Evolutionary conservation across 2,797 vertebrate species (phyloP), one percentile per base, ranked within the genome.

Genomic region (Sebastes paucispinis): DNA sequence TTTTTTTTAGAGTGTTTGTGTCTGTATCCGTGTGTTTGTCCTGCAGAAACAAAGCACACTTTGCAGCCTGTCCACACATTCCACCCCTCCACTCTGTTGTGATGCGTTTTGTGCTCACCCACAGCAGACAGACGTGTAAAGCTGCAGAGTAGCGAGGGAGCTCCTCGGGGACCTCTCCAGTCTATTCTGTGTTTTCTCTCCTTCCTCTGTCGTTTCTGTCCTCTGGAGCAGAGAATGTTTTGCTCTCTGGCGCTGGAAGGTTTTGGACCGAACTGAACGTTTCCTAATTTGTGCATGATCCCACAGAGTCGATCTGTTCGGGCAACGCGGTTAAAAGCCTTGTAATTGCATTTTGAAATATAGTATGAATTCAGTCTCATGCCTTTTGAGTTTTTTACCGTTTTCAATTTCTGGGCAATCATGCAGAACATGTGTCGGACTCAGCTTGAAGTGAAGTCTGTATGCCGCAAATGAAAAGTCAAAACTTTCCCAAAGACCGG

Each of bases 301-400:
- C 80, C 76, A 59, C 72, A 4, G 65, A 75, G 75, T 71, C 39
- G 3, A 27, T 83, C 58, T 54, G 57, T 67, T 50, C 16, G 16
- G 22, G 36, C 69, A 57, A 80, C 60, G 36, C 4, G 7, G 70
- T 87, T 84, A 80, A 88, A 88, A 63, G 64, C 62, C 16, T 80
- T 85, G 75, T 80, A 86, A 82, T 83, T 91, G 84, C 69, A 50
- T 91, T 87, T 88, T 74, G 59, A 87, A 87, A 83, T 39, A 39
- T 74, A 22, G 59, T 73, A 59, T 57, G 59, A 86, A 75, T 90
- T 80, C 69, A 29, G 55, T 79, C 59, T 83, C 57, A 39, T 58
- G 47, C 31, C 50, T 79, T 68, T 74, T 47, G 20, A 63, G 31
- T 47, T 80, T 73, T 71, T 8, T 29, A 32, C 47, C 7, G 3